Evolutionary conservation across 2,113 vertebrate species (phyloP), one percentile per base, ranked within the genome.

Genomic region (Gorsachius goisagi): DNA sequence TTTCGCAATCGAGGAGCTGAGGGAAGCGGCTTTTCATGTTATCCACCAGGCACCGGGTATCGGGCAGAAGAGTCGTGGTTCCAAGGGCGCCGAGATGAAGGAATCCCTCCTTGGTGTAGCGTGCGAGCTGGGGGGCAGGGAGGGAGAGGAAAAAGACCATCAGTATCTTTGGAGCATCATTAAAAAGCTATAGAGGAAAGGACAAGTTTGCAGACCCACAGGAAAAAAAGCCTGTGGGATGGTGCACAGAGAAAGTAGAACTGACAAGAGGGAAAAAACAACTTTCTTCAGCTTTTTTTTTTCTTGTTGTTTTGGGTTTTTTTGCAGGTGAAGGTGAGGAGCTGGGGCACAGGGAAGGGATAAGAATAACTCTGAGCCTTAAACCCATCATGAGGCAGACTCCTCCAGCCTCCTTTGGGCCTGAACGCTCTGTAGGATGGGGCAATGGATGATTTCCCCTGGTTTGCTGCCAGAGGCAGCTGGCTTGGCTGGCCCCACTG

Each of bases 31-130:
- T 98, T 93, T 98, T 98, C 85, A 98, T 97, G 2, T 99, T 99
- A 67, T 99, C 99, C 95, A 99, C 98, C 92, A 99, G 96, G 77
- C 99, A 99, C 94, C 98, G 99, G 2, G 99, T 99, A 80, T 99
- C 99, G 0, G 99, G 99, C 8, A 98, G 96, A 16, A 98, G 98
- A 0, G 98, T 98, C 1, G 99, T 99, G 97, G 98, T 99, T 66
- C 99, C 99, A n/a, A 99, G 98, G 4, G 99, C 98, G 0, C 99
- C 99, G 50, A 99, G 96, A 84, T 99, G 99, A 93, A 99, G 98
- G 92, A 99, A 98, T 1, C 99, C 99, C 91, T 99, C 99, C 98
- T 97, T 99, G 96, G 99, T 99, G 96, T 99, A 99, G 16, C 99
- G 98, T 33, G 99, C 99, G 52, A 99, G 97, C 99, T 99, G 96